Percentiles rank a stretch among this genome's conserved stretches.
These are phyloP conservation scores for Drepana falcataria DNA, from an alignment of 2,888 invertebrate genomes.

Conservation along the genomic window DNA sequence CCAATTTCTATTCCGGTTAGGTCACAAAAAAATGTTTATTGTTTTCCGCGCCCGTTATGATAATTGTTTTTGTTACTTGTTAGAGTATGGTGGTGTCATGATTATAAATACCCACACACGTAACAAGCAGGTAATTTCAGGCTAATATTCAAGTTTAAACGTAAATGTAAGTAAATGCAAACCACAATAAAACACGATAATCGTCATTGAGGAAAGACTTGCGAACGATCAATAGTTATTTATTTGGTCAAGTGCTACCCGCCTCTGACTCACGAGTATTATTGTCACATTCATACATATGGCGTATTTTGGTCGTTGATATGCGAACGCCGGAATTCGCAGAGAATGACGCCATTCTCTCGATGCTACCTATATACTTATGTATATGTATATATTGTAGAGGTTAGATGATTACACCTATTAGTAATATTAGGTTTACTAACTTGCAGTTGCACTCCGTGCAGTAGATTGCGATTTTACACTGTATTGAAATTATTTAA, in stretches of 20 bases:
- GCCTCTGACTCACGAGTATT: conserved; percentile 67
- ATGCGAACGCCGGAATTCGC: conserved; percentile 58
- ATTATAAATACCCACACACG: too few relatives aligned
- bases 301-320: conserved; percentile 63
- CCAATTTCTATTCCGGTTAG: background rate
- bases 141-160: too few relatives aligned
- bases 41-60: background rate
- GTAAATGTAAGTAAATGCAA: conserved; percentile 3
- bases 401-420: conserved; percentile 4
- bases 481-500: too few relatives aligned
- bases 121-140: too few relatives aligned
- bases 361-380: conserved; percentile 26
- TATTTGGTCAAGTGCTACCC: conserved; percentile 69
- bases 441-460: conserved; percentile 2
- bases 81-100: too few relatives aligned
- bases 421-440: conserved; percentile 7
- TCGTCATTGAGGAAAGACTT: conserved; percentile 53
- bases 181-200: conserved; percentile 13
- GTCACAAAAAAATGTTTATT: background rate
- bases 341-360: conserved; percentile 69
- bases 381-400: conserved; percentile 1
- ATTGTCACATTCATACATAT: conserved; percentile 66
- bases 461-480: background rate
- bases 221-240: conserved; percentile 56
- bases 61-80: too few relatives aligned